Evolutionary conservation across 2,797 vertebrate genomes (phyloP).

Genomic region (Discoglossus pictus): DNA sequence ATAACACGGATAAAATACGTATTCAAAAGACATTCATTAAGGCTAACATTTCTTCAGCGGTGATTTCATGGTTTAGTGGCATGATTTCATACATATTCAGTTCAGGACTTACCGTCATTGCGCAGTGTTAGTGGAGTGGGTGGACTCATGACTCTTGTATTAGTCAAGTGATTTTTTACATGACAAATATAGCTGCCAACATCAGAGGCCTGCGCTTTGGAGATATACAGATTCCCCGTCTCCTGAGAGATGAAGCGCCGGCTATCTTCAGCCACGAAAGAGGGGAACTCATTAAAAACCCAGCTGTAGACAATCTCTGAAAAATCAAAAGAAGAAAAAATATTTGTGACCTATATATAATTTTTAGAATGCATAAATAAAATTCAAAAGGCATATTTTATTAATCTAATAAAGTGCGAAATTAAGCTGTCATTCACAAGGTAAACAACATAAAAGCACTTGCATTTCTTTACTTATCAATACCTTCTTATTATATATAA

Average conservation of each 20-base stretch:
- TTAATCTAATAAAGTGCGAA: too few species aligned
- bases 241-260: conserved; percentile 97
- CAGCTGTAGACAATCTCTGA: conserved; percentile 95
- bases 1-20: too few species aligned
- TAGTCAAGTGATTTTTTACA: conserved; percentile 92
- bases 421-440: too few species aligned
- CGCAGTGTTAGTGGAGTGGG: conserved; percentile 91
- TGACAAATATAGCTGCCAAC: conserved; percentile 96
- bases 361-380: background rate
- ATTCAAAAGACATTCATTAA: too few species aligned
- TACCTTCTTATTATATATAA: too few species aligned
- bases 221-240: conserved; percentile 96
- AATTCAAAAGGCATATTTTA: too few species aligned
- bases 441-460: too few species aligned
- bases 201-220: conserved; percentile 93
- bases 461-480: too few species aligned
- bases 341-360: background rate
- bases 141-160: conserved; percentile 88
- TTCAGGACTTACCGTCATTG: conserved; percentile 83
- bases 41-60: too few species aligned
- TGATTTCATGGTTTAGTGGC: background rate
- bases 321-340: conserved; percentile 53
- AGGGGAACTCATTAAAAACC: conserved; percentile 97
- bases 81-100: too few species aligned
- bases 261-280: conserved; percentile 93